Evolutionary conservation across 2,797 vertebrate species (phyloP).

Genomic region (Hyperoplus immaculatus): DNA sequence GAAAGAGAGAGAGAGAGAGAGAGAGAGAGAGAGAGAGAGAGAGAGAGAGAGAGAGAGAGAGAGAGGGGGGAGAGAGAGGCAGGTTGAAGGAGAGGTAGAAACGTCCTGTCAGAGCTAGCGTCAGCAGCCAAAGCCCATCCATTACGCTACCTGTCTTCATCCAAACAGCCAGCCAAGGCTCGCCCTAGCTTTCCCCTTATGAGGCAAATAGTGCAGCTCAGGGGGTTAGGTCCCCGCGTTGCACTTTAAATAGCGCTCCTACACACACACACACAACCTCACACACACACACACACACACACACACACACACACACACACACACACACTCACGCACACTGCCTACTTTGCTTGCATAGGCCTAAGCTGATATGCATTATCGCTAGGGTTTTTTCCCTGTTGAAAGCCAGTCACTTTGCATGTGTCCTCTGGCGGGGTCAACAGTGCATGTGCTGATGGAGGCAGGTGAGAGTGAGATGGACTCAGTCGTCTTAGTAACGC

Average conservation of each 20-base stretch:
- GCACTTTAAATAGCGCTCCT: conserved; percentile 68
- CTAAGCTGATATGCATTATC: conserved; percentile 77
- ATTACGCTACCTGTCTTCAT: conserved; percentile 74
- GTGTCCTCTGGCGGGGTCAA: conserved; percentile 81
- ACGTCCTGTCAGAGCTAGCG: conserved; percentile 76
- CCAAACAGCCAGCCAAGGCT: conserved; percentile 62
- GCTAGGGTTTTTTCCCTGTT: conserved; percentile 61
- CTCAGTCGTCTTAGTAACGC: conserved; percentile 75
- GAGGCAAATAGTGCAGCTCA: conserved; percentile 74
- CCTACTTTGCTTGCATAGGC: conserved; percentile 73
- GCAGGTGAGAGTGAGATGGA: conserved; percentile 78
- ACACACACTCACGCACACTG: conserved; percentile 4
- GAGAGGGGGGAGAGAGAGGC: conserved; percentile 49
- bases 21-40: conserved; percentile 63
- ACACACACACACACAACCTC: neutral
- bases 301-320: neutral
- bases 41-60: conserved; percentile 47
- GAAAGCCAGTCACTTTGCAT: conserved; percentile 82
- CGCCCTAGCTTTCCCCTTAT: conserved; percentile 75
- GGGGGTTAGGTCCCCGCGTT: conserved; percentile 68
- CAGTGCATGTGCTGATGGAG: conserved; percentile 73
- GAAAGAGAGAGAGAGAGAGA: conserved; percentile 1
- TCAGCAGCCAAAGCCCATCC: conserved; percentile 80
- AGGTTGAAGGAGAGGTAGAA: conserved; percentile 70
- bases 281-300: conserved; percentile 2